Conservation (phyloP, 2,888 invertebrate genomes). For the Tipula vernalis region DNA sequence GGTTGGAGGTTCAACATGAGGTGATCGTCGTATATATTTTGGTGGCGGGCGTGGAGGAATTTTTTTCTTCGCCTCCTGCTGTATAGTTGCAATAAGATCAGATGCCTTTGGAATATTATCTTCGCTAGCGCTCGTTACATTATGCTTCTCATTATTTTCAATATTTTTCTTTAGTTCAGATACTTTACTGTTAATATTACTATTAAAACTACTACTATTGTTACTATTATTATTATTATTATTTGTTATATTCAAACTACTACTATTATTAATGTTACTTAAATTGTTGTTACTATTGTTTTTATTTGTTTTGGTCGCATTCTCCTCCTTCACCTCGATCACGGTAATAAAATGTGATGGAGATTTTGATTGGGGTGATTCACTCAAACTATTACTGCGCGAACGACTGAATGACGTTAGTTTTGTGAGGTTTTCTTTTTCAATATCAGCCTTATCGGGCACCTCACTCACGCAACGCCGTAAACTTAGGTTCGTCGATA, state of each 20-base stretch:
- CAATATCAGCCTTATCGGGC: slow-evolving; percentile 25
- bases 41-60: slow-evolving; percentile 54
- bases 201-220: background rate
- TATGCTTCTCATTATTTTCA: background rate
- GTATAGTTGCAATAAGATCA: slow-evolving; percentile 28
- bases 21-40: slow-evolving; percentile 46
- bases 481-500: slow-evolving; percentile 41
- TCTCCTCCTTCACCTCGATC: slow-evolving; percentile 68
- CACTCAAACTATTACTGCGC: slow-evolving; percentile 27
- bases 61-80: slow-evolving; percentile 44
- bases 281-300: background rate
- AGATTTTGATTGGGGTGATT: background rate
- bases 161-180: slow-evolving; percentile 8
- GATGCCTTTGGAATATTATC: background rate
- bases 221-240: slow-evolving; percentile 4
- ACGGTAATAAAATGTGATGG: slow-evolving; percentile 65
- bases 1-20: slow-evolving; percentile 43
- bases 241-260: background rate
- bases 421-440: slow-evolving; percentile 20
- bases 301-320: slow-evolving; percentile 21
- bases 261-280: background rate
- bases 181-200: background rate
- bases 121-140: background rate
- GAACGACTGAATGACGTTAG: slow-evolving; percentile 6
- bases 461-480: slow-evolving; percentile 42